Conservation (phyloP, 2,113 vertebrate genomes). For the Thymallus thymallus region DNA sequence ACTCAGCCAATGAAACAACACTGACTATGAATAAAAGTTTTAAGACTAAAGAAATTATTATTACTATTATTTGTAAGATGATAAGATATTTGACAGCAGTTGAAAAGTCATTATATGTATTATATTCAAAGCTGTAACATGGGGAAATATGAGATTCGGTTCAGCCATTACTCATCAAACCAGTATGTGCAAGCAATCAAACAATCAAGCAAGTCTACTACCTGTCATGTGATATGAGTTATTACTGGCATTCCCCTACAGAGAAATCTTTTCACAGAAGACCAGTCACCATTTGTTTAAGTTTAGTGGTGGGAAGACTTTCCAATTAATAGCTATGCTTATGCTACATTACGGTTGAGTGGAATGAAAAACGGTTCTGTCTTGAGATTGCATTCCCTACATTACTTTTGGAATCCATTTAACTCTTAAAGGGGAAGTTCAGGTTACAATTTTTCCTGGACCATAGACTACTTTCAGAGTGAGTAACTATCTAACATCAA, state of each 20-base stretch:
- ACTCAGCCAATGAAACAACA: not conserved
- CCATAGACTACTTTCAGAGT: too few species aligned
- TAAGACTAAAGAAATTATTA: too few species aligned
- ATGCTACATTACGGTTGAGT: slow-evolving; percentile 18
- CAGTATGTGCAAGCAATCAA: too few species aligned
- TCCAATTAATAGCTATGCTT: slow-evolving; percentile 35
- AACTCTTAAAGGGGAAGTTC: not conserved
- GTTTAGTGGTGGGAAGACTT: slow-evolving; percentile 24
- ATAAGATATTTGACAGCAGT: too few species aligned
- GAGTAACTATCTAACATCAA: too few species aligned
- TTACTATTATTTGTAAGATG: too few species aligned
- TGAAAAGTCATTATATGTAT: too few species aligned
- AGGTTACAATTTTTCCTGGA: too few species aligned
- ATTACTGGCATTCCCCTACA: slow-evolving; percentile 25
- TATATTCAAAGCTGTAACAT: too few species aligned
- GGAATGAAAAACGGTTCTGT: not conserved
- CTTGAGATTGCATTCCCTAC: not conserved
- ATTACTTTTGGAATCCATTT: not conserved
- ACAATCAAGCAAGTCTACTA: not conserved
- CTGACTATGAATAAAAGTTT: not conserved
- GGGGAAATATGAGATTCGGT: too few species aligned
- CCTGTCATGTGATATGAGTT: slow-evolving; percentile 19
- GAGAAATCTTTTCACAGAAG: slow-evolving; percentile 15
- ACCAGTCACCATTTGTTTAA: slow-evolving; percentile 26
- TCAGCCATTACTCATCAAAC: too few species aligned